Evolutionary conservation across 2,797 vertebrate genomes (phyloP).

Genomic region (Sphenopsis melanotis): DNA sequence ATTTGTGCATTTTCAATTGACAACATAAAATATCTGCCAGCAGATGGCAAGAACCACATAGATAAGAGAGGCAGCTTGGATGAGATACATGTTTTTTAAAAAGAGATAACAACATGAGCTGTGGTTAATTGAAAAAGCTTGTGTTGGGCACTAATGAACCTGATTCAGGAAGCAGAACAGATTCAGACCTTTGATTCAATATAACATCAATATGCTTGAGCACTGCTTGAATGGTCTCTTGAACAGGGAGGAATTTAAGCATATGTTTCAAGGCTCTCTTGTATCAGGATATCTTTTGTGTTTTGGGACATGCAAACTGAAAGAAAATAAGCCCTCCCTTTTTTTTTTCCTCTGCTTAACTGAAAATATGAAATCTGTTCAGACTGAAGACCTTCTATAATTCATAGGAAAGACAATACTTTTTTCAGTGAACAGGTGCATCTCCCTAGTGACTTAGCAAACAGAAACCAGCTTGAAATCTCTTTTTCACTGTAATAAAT

Average conservation of each 20-base stretch:
- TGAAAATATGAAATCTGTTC: not conserved
- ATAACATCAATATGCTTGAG: not conserved
- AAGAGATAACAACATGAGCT: not conserved
- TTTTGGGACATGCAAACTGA: not conserved
- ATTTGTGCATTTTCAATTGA: not conserved
- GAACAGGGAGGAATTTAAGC: not conserved
- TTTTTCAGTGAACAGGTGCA: not conserved
- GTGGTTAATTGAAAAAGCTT: not conserved
- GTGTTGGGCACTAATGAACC: not conserved
- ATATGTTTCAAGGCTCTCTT: not conserved
- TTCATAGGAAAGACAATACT: not conserved
- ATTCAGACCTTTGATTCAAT: not conserved
- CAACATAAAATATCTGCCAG: conserved; percentile 24
- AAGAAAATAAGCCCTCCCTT: not conserved
- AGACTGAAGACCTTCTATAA: not conserved
- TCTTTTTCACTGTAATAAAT: not conserved
- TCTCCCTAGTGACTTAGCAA: not conserved
- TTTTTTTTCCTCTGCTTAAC: not conserved
- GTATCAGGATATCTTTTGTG: not conserved
- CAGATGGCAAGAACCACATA: conserved; percentile 51
- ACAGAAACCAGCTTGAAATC: not conserved
- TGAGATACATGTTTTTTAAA: not conserved
- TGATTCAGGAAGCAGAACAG: not conserved
- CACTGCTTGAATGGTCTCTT: not conserved
- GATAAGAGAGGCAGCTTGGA: not conserved